Percentiles rank a stretch among this genome's conserved stretches.
Evolutionary conservation across 2,797 vertebrate species (phyloP).

Genomic region (Cossypha polioptera): DNA sequence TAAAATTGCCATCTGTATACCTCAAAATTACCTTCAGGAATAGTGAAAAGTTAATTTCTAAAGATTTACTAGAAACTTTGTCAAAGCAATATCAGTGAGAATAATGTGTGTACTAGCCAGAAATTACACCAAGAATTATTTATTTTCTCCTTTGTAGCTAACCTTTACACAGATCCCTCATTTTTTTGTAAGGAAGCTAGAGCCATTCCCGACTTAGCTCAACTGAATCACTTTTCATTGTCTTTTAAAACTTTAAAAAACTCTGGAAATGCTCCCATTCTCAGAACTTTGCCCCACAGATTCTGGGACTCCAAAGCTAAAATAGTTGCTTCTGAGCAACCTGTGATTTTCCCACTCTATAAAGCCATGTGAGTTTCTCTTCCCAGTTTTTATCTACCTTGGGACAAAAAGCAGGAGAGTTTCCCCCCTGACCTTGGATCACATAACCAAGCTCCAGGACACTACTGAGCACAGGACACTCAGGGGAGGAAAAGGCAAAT

Average conservation of each 20-base stretch:
- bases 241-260: not conserved
- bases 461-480: accelerated
- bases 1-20: not conserved
- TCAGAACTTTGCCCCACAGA: not conserved
- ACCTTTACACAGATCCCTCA: not conserved
- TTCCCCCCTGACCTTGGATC: not conserved
- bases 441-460: too few species aligned
- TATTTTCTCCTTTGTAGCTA: not conserved
- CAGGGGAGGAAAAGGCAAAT: not conserved
- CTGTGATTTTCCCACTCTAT: not conserved
- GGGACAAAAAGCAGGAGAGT: not conserved
- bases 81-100: not conserved
- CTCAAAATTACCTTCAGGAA: conserved; percentile 52
- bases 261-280: not conserved
- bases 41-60: conserved; percentile 43
- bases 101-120: not conserved
- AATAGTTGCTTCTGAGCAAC: not conserved
- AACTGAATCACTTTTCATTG: not conserved
- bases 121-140: not conserved
- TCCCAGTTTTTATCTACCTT: not conserved
- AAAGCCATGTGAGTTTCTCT: not conserved
- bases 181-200: not conserved
- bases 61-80: not conserved
- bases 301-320: not conserved
- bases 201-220: not conserved